Evolutionary conservation across 1,140 invertebrate genomes (phyloP).

Genomic region (Lamellibrachia luymesi): DNA sequence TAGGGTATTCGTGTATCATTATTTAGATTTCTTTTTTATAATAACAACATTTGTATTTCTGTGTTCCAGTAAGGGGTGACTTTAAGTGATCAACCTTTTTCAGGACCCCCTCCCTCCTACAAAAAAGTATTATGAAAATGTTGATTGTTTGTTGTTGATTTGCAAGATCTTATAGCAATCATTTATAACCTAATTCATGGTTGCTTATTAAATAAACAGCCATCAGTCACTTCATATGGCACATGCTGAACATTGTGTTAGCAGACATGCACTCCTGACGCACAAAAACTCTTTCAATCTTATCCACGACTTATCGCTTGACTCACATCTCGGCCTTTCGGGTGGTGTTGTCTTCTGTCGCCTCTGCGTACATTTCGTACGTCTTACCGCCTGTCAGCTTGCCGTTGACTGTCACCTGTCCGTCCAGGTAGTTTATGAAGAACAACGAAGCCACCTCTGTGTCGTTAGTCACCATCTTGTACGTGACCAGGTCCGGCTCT

Average conservation of each 20-base stretch:
- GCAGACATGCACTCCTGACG: too few species aligned
- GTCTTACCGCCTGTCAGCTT: neutral
- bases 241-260: too few species aligned
- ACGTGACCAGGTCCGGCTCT: neutral
- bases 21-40: neutral
- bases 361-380: neutral
- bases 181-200: too few species aligned
- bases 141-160: too few species aligned
- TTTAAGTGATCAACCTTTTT: too few species aligned
- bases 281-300: too few species aligned
- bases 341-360: neutral
- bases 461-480: neutral
- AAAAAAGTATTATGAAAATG: too few species aligned
- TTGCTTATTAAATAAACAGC: too few species aligned
- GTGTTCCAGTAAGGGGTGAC: neutral
- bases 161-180: too few species aligned
- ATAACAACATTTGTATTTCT: neutral
- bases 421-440: neutral
- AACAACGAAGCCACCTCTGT: neutral
- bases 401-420: neutral
- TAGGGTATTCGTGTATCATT: neutral
- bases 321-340: neutral
- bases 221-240: too few species aligned
- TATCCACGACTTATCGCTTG: neutral
- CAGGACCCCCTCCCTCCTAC: too few species aligned